Conservation (phyloP, 2,888 invertebrate genomes). For the Drosophila buzzatii region DNA sequence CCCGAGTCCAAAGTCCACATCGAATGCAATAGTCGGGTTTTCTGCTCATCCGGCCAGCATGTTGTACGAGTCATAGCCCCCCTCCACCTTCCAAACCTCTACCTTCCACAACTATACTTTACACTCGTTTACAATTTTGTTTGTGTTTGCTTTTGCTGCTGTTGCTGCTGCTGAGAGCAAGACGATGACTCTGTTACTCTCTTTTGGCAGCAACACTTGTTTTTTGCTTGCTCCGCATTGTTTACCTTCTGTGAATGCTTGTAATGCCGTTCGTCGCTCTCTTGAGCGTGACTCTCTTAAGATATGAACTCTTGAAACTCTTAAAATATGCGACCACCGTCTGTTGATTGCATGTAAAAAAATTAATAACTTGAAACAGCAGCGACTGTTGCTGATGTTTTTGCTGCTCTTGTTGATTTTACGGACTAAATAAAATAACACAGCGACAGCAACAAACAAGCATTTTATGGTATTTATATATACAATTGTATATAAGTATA, state of each 20-base stretch:
- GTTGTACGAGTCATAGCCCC: conserved; percentile 66
- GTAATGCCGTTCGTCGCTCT: conserved; percentile 34
- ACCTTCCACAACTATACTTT: conserved; percentile 16
- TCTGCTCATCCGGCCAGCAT: conserved; percentile 63
- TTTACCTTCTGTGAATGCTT: conserved; percentile 66
- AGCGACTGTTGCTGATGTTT: conserved; percentile 28
- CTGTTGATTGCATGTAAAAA: conserved; percentile 59
- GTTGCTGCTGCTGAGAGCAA: conserved; percentile 48
- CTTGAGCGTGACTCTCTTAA: conserved; percentile 47
- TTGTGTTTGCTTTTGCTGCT: conserved; percentile 37
- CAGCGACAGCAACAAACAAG: conserved; percentile 23
- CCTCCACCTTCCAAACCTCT: conserved; percentile 6
- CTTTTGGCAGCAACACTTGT: conserved; percentile 37
- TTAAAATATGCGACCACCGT: conserved; percentile 45
- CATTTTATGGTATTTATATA: conserved; percentile 47
- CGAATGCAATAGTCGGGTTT: conserved; percentile 73
- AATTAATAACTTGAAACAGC: conserved; percentile 41
- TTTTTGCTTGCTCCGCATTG: conserved; percentile 51
- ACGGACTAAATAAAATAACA: conserved; percentile 46
- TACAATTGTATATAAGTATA: background rate
- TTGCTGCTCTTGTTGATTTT: conserved; percentile 40
- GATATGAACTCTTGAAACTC: conserved; percentile 51
- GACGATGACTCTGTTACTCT: conserved; percentile 24
- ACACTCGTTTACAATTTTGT: conserved; percentile 50
- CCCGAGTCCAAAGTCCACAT: conserved; percentile 73